Evolutionary conservation across 2,113 vertebrate genomes (phyloP).

Genomic region (Pampusana beccarii): DNA sequence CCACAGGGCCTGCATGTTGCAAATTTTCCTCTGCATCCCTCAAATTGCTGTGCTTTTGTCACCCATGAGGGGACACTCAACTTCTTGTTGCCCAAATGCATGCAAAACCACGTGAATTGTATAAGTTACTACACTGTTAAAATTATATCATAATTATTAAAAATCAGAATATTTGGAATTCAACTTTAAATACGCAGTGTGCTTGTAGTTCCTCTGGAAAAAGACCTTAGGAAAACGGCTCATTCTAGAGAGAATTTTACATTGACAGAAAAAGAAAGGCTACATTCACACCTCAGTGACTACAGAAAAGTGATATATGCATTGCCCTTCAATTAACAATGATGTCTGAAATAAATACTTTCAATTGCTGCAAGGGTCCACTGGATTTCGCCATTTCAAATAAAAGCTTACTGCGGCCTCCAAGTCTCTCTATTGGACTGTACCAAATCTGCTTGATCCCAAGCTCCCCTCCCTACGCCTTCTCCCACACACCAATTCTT

Average conservation of each 20-base stretch:
- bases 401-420: neutral
- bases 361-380: neutral
- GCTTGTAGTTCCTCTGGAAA: neutral
- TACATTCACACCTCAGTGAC: neutral
- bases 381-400: neutral
- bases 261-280: neutral
- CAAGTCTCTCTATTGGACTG: neutral
- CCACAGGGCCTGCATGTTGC: neutral
- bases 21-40: neutral
- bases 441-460: neutral
- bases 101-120: neutral
- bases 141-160: neutral
- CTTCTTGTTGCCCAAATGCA: neutral
- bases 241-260: neutral
- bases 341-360: neutral
- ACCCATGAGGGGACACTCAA: neutral
- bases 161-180: neutral
- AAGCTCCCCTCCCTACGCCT: neutral
- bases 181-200: neutral
- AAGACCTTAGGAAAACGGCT: neutral
- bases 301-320: accelerated
- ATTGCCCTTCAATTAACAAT: neutral
- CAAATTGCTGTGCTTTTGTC: neutral
- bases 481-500: accelerated
- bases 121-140: neutral